Percentiles rank a stretch among this genome's conserved stretches.
These are phyloP conservation scores for Porites divaricata DNA, from an alignment of 92 coral and sea anemone genomes.

Conservation along the genomic window DNA sequence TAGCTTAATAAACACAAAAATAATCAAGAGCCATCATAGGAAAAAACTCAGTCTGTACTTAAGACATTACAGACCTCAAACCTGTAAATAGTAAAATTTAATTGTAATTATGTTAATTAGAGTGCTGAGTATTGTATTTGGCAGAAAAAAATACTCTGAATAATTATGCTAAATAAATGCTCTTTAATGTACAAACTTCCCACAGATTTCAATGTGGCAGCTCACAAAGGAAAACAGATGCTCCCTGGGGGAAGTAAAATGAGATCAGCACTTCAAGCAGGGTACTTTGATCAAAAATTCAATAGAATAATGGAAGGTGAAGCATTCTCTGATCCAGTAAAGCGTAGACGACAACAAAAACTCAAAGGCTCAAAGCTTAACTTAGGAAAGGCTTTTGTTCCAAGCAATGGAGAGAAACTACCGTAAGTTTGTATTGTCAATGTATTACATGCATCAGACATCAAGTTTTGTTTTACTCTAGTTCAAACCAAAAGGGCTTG, in stretches of 20 bases:
- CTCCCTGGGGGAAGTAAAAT: constrained; percentile 97
- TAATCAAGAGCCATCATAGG: no score
- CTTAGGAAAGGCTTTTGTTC: constrained; percentile 97
- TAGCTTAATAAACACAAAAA: no score
- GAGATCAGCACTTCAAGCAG: constrained; percentile 84
- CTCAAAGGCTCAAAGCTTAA: constrained; percentile 80
- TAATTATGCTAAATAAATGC: no score
- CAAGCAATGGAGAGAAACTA: constrained; percentile 90
- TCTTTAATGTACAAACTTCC: background rate
- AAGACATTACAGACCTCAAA: no score
- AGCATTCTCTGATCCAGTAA: constrained; percentile 87
- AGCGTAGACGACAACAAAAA: constrained; percentile 85
- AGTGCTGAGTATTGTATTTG: no score
- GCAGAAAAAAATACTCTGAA: no score
- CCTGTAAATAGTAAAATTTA: background rate
- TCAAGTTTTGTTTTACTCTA: no score
- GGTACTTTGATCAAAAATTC: constrained; percentile 95
- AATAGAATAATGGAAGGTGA: constrained; percentile 92
- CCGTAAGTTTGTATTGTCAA: constrained; percentile 72
- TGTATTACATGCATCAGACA: background rate
- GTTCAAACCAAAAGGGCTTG: no score
- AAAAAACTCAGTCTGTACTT: no score
- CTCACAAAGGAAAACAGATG: constrained; percentile 98
- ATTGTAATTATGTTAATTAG: background rate
- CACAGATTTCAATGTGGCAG: constrained; percentile 88